These are phyloP conservation scores for Pocillopora damicornis DNA, from an alignment of 64 coral and sea anemone genomes.

Conservation along the genomic window DNA sequence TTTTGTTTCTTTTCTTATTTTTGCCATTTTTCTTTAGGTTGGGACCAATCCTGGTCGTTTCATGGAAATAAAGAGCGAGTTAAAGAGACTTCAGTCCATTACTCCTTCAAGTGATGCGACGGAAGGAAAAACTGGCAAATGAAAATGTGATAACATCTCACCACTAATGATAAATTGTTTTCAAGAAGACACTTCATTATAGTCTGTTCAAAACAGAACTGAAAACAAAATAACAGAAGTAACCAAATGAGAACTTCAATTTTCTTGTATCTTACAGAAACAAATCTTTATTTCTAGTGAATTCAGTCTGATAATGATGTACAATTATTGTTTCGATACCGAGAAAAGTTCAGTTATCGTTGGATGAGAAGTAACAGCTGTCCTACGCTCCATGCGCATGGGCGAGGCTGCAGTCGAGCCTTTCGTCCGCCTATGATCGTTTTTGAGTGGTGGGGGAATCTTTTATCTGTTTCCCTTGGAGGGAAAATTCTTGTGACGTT, in stretches of 20 bases:
- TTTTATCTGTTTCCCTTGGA: no score
- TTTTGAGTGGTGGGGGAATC: no score
- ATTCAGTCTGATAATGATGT: neutral
- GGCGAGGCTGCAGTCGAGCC: no score
- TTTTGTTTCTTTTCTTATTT: no score
- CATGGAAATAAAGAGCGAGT: slow-evolving; percentile 14
- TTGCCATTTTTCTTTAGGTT: neutral
- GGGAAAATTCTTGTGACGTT: no score
- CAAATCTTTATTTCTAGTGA: neutral
- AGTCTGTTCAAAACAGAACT: neutral
- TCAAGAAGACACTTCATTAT: neutral
- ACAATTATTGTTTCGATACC: neutral
- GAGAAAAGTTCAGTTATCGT: no score
- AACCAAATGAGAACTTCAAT: neutral
- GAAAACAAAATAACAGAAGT: neutral
- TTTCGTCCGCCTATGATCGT: no score
- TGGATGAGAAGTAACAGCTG: no score
- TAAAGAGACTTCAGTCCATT: slow-evolving; percentile 31
- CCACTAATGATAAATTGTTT: neutral
- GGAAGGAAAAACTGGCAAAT: slow-evolving; percentile 17
- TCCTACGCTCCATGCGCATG: no score
- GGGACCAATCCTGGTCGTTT: neutral
- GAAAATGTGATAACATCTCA: neutral
- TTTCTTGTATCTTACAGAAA: neutral
- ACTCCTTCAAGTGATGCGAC: slow-evolving; percentile 10